Base-by-base conservation (phyloP, 1,140 invertebrate genomes). In the Heliothis subflexa region DNA sequence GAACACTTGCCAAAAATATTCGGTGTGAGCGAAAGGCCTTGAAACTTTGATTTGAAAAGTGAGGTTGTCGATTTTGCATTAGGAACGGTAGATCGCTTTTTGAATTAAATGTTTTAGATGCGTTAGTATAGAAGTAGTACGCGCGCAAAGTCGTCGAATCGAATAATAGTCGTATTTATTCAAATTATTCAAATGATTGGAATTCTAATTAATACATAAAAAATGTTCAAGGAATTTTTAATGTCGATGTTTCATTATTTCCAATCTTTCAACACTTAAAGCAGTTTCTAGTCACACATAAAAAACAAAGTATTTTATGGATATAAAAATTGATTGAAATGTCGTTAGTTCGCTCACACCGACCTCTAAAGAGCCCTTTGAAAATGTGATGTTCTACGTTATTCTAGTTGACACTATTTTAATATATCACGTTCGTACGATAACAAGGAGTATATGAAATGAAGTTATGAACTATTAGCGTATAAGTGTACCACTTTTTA, bases 311-410 rank as follows among this genome's bases (percentile, higher is more conserved):
- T 75, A 75, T 75, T 75, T 52, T 64, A 75, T 75, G 50, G 33
- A 77, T 64, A 40, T 40, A 40, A 40, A 28, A 54, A 66, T 70
- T 50, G 72, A 55, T 57, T 54, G 61, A 54, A 54, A 40, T 66
- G 16, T 66, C 55, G 71, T 40, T 16, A 81, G 52, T 86, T 88
- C 85, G 89, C 86, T 91, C 89, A 86, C 89, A 91, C 86, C 86
- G 81, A 84, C 73, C 40, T 57, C 68, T 76, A 78, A 81, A 80
- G 33, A 79, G 79, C 85, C 78, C 79, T 85, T 86, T 85, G 64
- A 78, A 90, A 86, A 91, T 93, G 89, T 93, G 91, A 93, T 92
- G 85, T 91, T 89, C 84, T 89, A 88, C 79, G 82, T 89, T 85
- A 83, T 83, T 77, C 85, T 89, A 90, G 87, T 87, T 88, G 84